Conservation (phyloP, 2,113 vertebrate genomes). For the Camelus bactrianus region DNA sequence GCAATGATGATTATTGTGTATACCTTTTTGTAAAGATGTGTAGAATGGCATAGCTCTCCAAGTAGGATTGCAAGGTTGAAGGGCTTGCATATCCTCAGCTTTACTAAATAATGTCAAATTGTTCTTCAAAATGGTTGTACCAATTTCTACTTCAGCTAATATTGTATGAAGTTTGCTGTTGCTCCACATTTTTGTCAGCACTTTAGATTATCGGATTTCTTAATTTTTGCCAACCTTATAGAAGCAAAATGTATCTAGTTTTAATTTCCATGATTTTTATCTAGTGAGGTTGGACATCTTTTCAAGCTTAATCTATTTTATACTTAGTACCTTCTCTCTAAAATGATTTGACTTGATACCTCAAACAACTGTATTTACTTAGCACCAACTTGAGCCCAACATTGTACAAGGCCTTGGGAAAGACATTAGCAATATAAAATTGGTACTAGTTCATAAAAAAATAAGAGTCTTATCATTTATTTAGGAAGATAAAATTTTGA, state of each 20-base stretch:
- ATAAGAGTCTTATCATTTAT: not conserved
- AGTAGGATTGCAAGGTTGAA: not conserved
- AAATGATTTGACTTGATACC: not conserved
- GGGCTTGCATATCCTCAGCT: not conserved
- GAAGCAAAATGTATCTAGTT: not conserved
- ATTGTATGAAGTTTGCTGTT: not conserved
- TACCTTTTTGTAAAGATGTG: not conserved
- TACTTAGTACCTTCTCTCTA: not conserved
- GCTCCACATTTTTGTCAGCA: not conserved
- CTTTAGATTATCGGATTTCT: not conserved
- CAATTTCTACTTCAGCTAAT: not conserved
- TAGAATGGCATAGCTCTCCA: not conserved
- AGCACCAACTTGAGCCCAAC: not conserved
- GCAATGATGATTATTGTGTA: not conserved
- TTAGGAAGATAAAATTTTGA: not conserved
- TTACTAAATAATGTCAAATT: not conserved
- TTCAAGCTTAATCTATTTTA: not conserved
- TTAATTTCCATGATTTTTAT: slow-evolving; percentile 5
- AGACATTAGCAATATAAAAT: not conserved
- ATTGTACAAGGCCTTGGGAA: not conserved
- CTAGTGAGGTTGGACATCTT: not conserved
- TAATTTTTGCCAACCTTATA: not conserved
- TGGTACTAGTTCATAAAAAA: not conserved
- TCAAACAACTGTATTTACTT: not conserved
- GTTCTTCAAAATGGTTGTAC: not conserved